Evolutionary conservation across 2,113 vertebrate genomes (phyloP).

Genomic region (Catharus fuscescens): DNA sequence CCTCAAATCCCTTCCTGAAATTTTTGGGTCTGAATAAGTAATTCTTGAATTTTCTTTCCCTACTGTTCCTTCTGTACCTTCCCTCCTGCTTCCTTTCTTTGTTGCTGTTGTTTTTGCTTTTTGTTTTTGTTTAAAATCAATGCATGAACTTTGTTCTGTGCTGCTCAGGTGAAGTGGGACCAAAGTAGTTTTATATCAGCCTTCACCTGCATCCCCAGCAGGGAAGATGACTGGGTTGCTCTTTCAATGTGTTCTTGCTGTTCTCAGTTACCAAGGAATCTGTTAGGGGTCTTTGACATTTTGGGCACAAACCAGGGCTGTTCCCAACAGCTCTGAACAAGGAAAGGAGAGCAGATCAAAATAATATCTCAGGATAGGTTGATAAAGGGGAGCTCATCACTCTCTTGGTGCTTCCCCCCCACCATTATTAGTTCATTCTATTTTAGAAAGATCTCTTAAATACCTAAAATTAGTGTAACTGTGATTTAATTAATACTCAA

Average conservation of each 20-base stretch:
- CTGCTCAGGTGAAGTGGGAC: not conserved
- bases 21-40: not conserved
- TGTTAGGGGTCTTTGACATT: not conserved
- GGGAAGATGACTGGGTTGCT: not conserved
- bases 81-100: rapidly evolving
- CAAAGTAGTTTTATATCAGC: not conserved
- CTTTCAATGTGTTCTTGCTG: not conserved
- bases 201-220: not conserved
- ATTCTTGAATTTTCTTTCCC: not conserved
- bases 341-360: not conserved
- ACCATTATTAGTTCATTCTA: not conserved
- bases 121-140: not conserved
- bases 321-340: not conserved
- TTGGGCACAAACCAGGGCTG: not conserved
- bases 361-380: not conserved
- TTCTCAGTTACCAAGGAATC: not conserved
- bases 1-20: not conserved
- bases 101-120: not conserved
- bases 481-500: not conserved
- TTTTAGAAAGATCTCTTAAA: not conserved
- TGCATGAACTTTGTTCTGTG: not conserved
- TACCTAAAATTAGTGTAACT: not conserved
- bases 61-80: not conserved
- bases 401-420: not conserved
- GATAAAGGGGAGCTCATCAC: not conserved